Base-by-base conservation (phyloP, 2,797 vertebrate genomes). In the Kryptopterus vitreolus region DNA sequence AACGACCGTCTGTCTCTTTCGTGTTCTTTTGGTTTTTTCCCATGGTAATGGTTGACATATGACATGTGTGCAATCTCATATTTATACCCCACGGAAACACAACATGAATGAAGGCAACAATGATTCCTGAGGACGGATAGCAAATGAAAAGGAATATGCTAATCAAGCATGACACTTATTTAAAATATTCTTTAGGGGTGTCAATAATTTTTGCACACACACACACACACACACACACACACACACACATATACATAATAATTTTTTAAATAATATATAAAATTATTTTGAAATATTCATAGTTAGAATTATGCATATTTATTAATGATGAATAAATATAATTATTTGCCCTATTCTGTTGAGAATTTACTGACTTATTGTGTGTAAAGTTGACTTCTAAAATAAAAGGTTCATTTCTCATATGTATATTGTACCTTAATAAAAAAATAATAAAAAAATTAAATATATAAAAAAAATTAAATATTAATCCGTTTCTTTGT, bases 401-500 rank as follows among this genome's bases (percentile, higher is more conserved):
- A n/a, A n/a, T n/a, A n/a, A n/a, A n/a, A n/a, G n/a, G 52, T 70
- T 29, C 3, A 55, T 29, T 58, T 73, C 31, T 73, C 31, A 55
- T 33, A 53, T 52, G 18, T 35, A 13, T 55, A 35, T 43, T 10
- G 31, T 57, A 38, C 20, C 70, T 24, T 53, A 6, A 38, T 73
- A 73, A 55, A 73, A 57, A 57, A 38, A 22, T 35, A 73, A 72
- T 72, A 11, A 52, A 71, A 55, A 33, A 11, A 58, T n/a, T n/a
- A n/a, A n/a, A n/a, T n/a, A n/a, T n/a, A n/a, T n/a, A n/a, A n/a
- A n/a, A n/a, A n/a, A n/a, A n/a, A n/a, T n/a, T n/a, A n/a, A 74
- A 43, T 59, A 43, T 46, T 26, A 46, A 59, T 59, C 13, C 26
- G 15, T 59, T 75, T 59, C 72, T 75, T 75, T 75, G 72, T 59